These are phyloP conservation scores for Caenorhabditis sp. DNA, from an alignment of 2,888 invertebrate genomes.

Conservation along the genomic window DNA sequence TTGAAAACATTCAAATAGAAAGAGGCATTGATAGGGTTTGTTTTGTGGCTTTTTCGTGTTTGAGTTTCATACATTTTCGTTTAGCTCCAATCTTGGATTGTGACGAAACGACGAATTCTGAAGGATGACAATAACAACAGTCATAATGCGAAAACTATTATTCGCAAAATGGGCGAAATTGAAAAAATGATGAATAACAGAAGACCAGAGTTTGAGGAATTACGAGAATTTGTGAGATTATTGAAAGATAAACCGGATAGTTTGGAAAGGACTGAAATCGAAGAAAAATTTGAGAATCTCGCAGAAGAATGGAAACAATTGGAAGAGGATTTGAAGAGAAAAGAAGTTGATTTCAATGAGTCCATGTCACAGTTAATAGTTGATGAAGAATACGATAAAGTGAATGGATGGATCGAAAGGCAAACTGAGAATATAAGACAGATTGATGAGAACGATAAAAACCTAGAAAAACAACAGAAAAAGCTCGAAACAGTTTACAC, in stretches of 20 bases:
- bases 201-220: constrained; percentile 10
- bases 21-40: constrained; percentile 16
- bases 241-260: constrained; percentile 6
- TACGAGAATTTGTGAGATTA: not conserved
- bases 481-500: constrained; percentile 13
- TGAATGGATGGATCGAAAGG: constrained; percentile 27
- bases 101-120: constrained; percentile 9
- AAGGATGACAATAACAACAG: constrained; percentile 8
- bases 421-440: constrained; percentile 2
- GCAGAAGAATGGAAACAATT: constrained; percentile 20
- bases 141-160: constrained; percentile 15
- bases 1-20: constrained; percentile 19
- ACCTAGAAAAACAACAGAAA: constrained; percentile 16
- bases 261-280: constrained; percentile 21
- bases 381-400: constrained; percentile 27
- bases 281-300: constrained; percentile 23
- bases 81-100: constrained; percentile 14
- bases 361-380: constrained; percentile 29
- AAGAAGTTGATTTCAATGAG: constrained; percentile 28
- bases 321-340: constrained; percentile 21
- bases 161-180: constrained; percentile 28
- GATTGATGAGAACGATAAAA: not conserved
- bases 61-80: too few species aligned
- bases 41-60: not conserved
- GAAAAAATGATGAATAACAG: constrained; percentile 35